Percentiles rank a stretch among this genome's conserved stretches.
Conservation (phyloP, 2,797 vertebrate genomes). For the Trachops cirrhosus region DNA sequence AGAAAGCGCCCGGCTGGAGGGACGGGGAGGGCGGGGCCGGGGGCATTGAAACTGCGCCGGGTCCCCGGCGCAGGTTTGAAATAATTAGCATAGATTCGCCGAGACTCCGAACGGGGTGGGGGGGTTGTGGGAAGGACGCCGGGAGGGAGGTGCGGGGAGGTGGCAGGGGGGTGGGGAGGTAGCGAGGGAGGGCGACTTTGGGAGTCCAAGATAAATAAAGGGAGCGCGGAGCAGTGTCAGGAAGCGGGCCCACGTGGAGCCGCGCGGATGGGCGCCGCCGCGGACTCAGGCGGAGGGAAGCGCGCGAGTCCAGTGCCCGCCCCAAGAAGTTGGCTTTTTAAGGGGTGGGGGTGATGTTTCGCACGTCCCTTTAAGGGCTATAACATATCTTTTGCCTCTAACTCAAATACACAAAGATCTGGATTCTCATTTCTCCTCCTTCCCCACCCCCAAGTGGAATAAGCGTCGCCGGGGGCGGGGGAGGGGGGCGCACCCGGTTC, state of each 20-base stretch:
- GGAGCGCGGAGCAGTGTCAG: constrained; percentile 75
- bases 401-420: not conserved
- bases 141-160: constrained; percentile 28
- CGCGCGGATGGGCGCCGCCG: constrained; percentile 49
- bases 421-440: not conserved
- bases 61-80: constrained; percentile 66
- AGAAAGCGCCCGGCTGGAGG: constrained; percentile 74
- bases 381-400: not conserved
- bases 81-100: constrained; percentile 76
- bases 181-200: constrained; percentile 25
- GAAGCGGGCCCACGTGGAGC: constrained; percentile 79
- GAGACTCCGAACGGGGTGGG: not conserved
- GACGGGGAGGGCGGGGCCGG: constrained; percentile 66
- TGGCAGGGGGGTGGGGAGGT: constrained; percentile 31
- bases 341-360: not conserved
- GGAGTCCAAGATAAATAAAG: constrained; percentile 77
- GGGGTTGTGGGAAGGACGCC: not conserved
- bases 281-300: not conserved
- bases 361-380: not conserved
- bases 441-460: not conserved
- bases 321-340: not conserved
- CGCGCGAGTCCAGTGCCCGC: not conserved
- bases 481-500: not conserved
- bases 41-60: constrained; percentile 43
- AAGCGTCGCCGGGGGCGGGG: not conserved